Conservation (phyloP, 2,797 vertebrate species). For the Lacerta bilineata region DNA sequence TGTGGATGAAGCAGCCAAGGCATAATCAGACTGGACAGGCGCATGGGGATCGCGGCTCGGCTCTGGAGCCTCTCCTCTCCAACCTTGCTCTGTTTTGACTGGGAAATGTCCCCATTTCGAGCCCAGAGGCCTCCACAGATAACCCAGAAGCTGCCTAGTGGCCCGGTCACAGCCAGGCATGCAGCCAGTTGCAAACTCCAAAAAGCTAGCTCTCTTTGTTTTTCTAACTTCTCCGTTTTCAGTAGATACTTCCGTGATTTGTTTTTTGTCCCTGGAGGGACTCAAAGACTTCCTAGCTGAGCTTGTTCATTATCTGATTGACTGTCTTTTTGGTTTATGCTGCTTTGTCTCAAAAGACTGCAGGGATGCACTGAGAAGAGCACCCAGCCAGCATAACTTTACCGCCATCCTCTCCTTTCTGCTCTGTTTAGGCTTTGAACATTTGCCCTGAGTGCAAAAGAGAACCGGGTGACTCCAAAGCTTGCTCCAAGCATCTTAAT, state of each 20-base stretch:
- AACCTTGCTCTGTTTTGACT: background rate
- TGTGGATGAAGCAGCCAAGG: background rate
- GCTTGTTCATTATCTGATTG: background rate
- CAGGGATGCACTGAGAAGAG: no score
- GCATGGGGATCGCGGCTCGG: no score
- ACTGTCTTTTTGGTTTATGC: background rate
- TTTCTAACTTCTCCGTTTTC: background rate
- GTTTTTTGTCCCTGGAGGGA: background rate
- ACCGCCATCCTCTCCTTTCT: background rate
- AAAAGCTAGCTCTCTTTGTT: no score
- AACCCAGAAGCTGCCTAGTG: background rate
- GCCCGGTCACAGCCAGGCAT: background rate
- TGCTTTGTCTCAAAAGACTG: background rate
- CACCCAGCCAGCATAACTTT: background rate
- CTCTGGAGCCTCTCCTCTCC: background rate
- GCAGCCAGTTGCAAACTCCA: no score
- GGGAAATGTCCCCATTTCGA: background rate
- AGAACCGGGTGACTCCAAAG: background rate
- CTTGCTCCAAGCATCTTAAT: background rate
- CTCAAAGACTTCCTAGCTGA: background rate
- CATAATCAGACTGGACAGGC: background rate
- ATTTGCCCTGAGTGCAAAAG: background rate
- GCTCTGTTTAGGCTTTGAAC: background rate
- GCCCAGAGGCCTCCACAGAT: background rate
- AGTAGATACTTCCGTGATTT: background rate